Percentiles rank a stretch among this genome's conserved stretches.
Conservation (phyloP, 1,140 invertebrate species). For the Ceratina calcarata region DNA sequence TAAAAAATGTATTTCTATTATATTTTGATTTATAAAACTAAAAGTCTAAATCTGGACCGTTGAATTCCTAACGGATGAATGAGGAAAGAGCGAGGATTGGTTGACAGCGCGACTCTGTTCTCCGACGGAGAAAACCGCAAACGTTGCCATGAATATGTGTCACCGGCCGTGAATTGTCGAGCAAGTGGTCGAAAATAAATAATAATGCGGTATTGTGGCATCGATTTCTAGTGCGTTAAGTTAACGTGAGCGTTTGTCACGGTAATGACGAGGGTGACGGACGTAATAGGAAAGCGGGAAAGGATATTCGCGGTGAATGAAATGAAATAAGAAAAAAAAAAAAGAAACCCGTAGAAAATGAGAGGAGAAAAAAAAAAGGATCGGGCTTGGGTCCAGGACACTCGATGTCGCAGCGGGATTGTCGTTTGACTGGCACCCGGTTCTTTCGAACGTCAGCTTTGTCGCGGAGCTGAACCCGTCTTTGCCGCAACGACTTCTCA, state of each 20-base stretch:
- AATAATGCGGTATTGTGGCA: constrained; percentile 42
- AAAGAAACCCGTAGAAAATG: not conserved
- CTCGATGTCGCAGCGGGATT: constrained; percentile 64
- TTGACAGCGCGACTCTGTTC: constrained; percentile 6
- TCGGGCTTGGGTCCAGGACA: constrained; percentile 64
- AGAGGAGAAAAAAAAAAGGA: constrained; percentile 4
- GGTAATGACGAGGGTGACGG: constrained; percentile 59
- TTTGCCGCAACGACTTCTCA: constrained; percentile 57
- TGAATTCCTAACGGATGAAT: not conserved
- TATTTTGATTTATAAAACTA: too few relatives aligned
- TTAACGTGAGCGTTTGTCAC: constrained; percentile 30
- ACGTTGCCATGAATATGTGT: not conserved
- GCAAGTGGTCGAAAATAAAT: constrained; percentile 44
- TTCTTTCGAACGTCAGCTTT: constrained; percentile 53
- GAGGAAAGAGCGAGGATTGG: not conserved
- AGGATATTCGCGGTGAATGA: constrained; percentile 58
- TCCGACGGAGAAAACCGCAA: constrained; percentile 17
- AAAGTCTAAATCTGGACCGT: not conserved
- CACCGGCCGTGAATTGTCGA: constrained; percentile 1
- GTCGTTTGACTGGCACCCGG: constrained; percentile 64
- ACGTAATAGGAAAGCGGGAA: constrained; percentile 25
- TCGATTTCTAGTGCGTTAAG: constrained; percentile 48
- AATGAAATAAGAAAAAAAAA: not conserved
- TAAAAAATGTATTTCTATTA: too few relatives aligned
- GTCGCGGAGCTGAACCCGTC: constrained; percentile 42